Evolutionary conservation across 2,113 vertebrate genomes (phyloP).

Genomic region (Triplophysa siluroides): DNA sequence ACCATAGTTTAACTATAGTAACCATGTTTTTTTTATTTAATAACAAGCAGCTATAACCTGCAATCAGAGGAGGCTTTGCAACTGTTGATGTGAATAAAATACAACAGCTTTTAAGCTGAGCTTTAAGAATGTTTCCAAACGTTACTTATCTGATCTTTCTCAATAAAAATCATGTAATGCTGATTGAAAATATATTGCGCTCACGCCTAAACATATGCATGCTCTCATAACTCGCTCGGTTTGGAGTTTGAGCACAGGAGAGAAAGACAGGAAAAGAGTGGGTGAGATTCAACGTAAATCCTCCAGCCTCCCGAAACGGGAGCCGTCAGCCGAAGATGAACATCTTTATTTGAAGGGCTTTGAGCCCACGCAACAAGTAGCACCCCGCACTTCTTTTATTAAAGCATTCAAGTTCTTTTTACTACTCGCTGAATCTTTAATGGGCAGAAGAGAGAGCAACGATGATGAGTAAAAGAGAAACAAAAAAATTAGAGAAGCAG

Average conservation of each 20-base stretch:
- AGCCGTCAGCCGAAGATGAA: slow-evolving; percentile 46
- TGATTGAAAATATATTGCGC: background rate
- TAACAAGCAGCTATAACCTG: too few relatives aligned
- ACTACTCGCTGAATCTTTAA: slow-evolving; percentile 52
- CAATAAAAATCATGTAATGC: background rate
- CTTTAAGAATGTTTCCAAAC: background rate
- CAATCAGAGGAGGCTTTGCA: too few relatives aligned
- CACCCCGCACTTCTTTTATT: slow-evolving; percentile 51
- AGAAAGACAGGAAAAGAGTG: slow-evolving; percentile 12
- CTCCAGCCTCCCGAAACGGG: slow-evolving; percentile 26
- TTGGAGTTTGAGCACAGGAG: slow-evolving; percentile 32
- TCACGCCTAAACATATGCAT: background rate
- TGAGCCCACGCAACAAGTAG: slow-evolving; percentile 52
- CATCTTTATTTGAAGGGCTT: slow-evolving; percentile 55
- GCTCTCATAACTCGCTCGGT: background rate
- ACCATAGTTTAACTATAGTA: too few relatives aligned
- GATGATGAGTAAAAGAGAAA: slow-evolving; percentile 25
- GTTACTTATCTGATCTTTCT: background rate
- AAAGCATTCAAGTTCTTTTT: slow-evolving; percentile 43
- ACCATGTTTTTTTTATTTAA: too few relatives aligned
- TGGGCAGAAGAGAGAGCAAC: slow-evolving; percentile 25
- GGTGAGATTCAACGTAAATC: slow-evolving; percentile 32
- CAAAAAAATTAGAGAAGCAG: slow-evolving; percentile 18
- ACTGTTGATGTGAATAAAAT: too few relatives aligned
- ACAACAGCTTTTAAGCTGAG: too few relatives aligned